A percentile compares a stretch with the other conserved stretches of the same genome.
Evolutionary conservation across 2,888 invertebrate species (phyloP).

Genomic region (Perdita meconis): DNA sequence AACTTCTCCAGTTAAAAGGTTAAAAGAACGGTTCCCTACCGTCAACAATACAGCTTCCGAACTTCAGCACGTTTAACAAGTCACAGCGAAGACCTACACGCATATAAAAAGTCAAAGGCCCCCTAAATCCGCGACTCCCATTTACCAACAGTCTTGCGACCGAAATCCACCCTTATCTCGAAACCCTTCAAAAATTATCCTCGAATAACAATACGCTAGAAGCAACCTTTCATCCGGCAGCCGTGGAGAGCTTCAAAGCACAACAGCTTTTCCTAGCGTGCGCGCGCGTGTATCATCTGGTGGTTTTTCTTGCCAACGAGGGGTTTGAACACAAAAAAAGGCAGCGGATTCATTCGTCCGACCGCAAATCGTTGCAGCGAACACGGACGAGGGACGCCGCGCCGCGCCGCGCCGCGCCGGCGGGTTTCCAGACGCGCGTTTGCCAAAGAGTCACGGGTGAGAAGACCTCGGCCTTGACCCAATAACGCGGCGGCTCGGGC

Average conservation of each 20-base stretch:
- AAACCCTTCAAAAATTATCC: neutral
- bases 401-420: no score
- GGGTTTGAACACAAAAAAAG: neutral
- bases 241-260: neutral
- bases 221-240: slow-evolving; percentile 7
- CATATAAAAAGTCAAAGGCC: no score
- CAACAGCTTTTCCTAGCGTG: neutral
- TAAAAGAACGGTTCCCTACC: no score
- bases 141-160: no score
- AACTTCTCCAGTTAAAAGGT: no score
- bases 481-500: slow-evolving; percentile 27
- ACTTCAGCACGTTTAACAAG: no score
- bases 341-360: slow-evolving; percentile 18
- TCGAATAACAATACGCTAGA: neutral
- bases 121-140: no score
- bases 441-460: slow-evolving; percentile 2
- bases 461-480: slow-evolving; percentile 55
- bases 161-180: no score
- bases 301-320: slow-evolving; percentile 7
- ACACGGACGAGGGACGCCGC: neutral
- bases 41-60: no score
- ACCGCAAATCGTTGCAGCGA: slow-evolving; percentile 12
- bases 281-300: neutral
- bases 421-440: no score
- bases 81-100: no score